Evolutionary conservation across 2,888 invertebrate genomes (phyloP).

Genomic region (Cephus runcator): DNA sequence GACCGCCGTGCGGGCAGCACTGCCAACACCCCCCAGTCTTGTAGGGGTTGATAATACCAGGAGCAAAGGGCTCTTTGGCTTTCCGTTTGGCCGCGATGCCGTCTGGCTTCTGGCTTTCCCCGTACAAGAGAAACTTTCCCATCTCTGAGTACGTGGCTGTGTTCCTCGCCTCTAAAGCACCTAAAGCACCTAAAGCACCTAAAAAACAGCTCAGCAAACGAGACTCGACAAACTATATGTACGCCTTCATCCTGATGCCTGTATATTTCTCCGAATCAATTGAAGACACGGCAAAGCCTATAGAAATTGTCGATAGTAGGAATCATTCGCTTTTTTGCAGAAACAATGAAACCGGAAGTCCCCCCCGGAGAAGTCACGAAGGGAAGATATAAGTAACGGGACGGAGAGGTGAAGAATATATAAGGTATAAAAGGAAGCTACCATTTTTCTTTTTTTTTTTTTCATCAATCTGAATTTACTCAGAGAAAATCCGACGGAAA

Average conservation of each 20-base stretch:
- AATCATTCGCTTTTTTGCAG: background rate
- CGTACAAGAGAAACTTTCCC: background rate
- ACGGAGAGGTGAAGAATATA: background rate
- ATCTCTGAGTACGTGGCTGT: background rate
- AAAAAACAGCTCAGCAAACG: background rate
- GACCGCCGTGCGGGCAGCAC: too few relatives aligned
- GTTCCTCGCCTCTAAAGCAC: background rate
- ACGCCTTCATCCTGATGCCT: background rate
- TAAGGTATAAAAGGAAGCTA: slow-evolving; percentile 8
- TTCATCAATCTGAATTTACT: too few relatives aligned
- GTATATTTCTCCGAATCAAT: background rate
- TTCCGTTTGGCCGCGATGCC: background rate
- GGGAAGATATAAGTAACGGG: too few relatives aligned
- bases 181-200: background rate
- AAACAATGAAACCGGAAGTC: too few relatives aligned
- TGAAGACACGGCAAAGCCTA: too few relatives aligned
- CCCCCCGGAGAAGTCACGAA: too few relatives aligned
- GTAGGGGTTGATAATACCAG: background rate
- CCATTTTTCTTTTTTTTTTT: slow-evolving; percentile 5
- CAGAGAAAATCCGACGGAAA: too few relatives aligned
- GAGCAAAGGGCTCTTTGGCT: background rate
- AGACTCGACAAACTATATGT: background rate
- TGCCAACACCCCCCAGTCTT: too few relatives aligned
- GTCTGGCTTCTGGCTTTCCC: background rate
- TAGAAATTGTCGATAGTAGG: too few relatives aligned